These are phyloP conservation scores for Stenchaetothrips biformis DNA, from an alignment of 2,888 invertebrate species.

Conservation along the genomic window DNA sequence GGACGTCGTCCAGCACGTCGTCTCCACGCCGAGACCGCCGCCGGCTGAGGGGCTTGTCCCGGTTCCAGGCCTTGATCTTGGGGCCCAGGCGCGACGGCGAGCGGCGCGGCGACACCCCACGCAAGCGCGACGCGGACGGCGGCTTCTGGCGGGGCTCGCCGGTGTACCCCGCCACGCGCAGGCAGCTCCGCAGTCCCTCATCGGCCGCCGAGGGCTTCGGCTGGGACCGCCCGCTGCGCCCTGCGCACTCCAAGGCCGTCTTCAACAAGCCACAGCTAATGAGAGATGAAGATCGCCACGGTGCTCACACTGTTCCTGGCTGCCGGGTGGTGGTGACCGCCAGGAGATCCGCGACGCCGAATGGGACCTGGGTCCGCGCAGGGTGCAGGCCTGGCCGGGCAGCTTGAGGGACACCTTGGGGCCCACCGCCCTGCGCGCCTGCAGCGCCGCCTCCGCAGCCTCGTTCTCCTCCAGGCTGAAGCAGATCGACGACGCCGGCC, in stretches of 20 bases:
- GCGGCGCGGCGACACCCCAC: neutral
- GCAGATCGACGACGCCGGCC: neutral
- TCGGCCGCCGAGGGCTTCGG: neutral
- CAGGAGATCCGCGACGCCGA: neutral
- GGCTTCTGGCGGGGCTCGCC: neutral
- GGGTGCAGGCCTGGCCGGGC: neutral
- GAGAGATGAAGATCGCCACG: neutral
- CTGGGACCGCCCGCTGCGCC: neutral
- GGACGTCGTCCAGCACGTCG: neutral
- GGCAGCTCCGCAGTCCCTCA: neutral
- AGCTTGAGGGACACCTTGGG: neutral
- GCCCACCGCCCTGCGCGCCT: neutral
- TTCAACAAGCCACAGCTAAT: neutral
- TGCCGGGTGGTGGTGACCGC: neutral
- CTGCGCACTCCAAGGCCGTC: neutral
- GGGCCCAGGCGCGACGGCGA: neutral
- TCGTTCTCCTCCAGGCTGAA: conserved; percentile 3
- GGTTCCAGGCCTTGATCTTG: neutral
- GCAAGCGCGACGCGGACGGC: neutral
- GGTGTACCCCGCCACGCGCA: neutral
- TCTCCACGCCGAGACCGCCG: neutral
- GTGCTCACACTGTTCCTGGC: neutral
- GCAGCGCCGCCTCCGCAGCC: neutral
- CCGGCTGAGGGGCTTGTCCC: neutral
- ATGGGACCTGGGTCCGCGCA: neutral